A percentile compares a stretch with the other conserved stretches of the same genome.
Evolutionary conservation across 30 jellyfish, hydroid and myxozoan species (phyloP).

Genomic region (Mastigias papua): DNA sequence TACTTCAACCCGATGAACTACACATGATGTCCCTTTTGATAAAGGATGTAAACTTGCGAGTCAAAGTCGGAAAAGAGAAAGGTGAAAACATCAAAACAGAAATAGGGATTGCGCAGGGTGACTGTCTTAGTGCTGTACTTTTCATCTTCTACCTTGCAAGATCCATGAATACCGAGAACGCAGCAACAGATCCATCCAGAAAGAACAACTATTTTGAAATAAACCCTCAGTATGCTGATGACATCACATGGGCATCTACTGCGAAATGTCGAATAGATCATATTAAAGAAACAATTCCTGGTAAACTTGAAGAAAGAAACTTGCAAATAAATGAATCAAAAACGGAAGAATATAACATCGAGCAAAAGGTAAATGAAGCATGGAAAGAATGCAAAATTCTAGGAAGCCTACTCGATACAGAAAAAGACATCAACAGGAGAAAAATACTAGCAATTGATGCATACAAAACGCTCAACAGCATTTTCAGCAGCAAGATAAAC

Average conservation of each 20-base stretch:
- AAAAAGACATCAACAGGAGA: slow-evolving; percentile 53
- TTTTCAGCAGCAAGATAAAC: slow-evolving; percentile 62
- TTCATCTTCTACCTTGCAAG: slow-evolving; percentile 57
- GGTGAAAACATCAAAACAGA: slow-evolving; percentile 64
- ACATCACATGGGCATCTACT: slow-evolving; percentile 73
- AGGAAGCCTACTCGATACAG: slow-evolving; percentile 56
- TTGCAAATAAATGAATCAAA: slow-evolving; percentile 46
- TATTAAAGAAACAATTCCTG: slow-evolving; percentile 47
- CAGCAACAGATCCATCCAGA: slow-evolving; percentile 41
- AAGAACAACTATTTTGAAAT: slow-evolving; percentile 52
- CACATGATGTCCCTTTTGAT: slow-evolving; percentile 54
- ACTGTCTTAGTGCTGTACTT: slow-evolving; percentile 62
- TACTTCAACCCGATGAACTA: slow-evolving; percentile 62
- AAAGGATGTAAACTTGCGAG: slow-evolving; percentile 53
- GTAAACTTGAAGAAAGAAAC: slow-evolving; percentile 47
- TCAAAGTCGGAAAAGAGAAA: slow-evolving; percentile 42
- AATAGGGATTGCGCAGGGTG: slow-evolving; percentile 76
- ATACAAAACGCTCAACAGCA: slow-evolving; percentile 34
- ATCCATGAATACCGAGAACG: slow-evolving; percentile 44
- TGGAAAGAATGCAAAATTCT: slow-evolving; percentile 67
- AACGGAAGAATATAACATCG: slow-evolving; percentile 66
- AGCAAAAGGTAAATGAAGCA: slow-evolving; percentile 63
- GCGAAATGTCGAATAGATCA: slow-evolving; percentile 57
- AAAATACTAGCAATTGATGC: slow-evolving; percentile 47
- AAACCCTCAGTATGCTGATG: slow-evolving; percentile 73